Percentiles rank a stretch among this genome's conserved stretches.
Conservation (phyloP, 2,797 vertebrate genomes). For the Orientallactaga sibirica region DNA sequence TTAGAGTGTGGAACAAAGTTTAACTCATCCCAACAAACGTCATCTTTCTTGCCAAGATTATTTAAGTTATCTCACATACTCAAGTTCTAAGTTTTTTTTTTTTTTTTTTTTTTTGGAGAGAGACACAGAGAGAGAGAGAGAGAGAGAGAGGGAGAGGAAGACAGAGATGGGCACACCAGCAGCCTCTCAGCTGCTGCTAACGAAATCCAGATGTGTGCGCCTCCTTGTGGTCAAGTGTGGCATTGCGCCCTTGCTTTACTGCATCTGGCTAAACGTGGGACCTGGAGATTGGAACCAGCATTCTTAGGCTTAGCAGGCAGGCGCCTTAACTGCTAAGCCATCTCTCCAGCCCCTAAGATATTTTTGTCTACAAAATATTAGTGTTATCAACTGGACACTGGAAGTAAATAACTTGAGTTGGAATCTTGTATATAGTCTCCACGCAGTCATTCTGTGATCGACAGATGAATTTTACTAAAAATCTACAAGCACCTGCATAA, state of each 20-base stretch:
- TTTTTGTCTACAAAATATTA: neutral
- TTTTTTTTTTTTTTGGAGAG: too few species aligned
- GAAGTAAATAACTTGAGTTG: neutral
- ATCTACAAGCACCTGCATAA: neutral
- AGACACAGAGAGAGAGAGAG: too few species aligned
- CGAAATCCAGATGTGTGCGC: too few species aligned
- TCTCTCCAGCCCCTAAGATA: neutral
- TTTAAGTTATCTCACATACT: neutral
- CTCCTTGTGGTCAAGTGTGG: too few species aligned
- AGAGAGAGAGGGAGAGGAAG: too few species aligned
- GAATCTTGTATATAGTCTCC: neutral
- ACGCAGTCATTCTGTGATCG: neutral
- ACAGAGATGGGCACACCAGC: too few species aligned
- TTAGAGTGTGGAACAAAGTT: neutral
- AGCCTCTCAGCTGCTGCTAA: too few species aligned
- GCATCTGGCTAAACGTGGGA: too few species aligned
- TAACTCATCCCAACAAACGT: neutral
- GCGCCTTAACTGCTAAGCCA: too few species aligned
- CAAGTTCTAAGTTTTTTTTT: neutral
- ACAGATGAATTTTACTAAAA: constrained; percentile 26
- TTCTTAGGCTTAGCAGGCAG: too few species aligned
- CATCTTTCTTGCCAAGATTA: neutral
- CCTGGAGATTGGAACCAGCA: too few species aligned
- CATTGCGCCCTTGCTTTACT: too few species aligned
- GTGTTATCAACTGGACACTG: neutral